Evolutionary conservation across 2,113 vertebrate species (phyloP), one percentile per base, ranked within the genome.

Genomic region (Fukomys damarensis): DNA sequence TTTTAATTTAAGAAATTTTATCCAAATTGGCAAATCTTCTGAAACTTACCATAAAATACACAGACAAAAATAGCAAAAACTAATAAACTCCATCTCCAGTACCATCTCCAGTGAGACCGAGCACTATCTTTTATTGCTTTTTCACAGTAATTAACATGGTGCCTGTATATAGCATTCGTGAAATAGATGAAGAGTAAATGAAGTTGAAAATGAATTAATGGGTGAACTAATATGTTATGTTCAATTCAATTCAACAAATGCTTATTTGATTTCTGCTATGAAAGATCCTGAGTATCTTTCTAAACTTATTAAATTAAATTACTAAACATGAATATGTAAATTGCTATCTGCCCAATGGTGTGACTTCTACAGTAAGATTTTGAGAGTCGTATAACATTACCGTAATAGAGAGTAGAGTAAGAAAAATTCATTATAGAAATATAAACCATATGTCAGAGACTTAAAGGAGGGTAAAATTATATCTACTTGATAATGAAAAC

Each of bases 171-270:
- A 74, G 56, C 38, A 88, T 77, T 76, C 3, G 54, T 24, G 92
- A 82, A 43, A 61, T 68, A 85, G 41, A 94, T 58, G 2, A 20
- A 93, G 7, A 90, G 1, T 85, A 32, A 92, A 63, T 76, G 5
- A 74, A 35, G 91, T 35, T 84, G 2, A 85, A 20, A 87, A 66
- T 79, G 12, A 92, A 74, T 84, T 90, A 66, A 59, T 59, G 7
- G 7, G 26, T 76, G 26, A 22, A 85, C 95, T 86, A 70, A 84
- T 76, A 94, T 30, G 68, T 4, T 41, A n/a, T 54, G 7, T 43
- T 93, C 52, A 80, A 14, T 74, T 86, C 89, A 94, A 49, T 6
- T 84, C 54, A 90, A 46, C 43, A 89, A 35, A 52, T 86, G 81
- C 58, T 81, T 83, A 72, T 61, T 87, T 92, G 61, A 77, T 17